Conservation (phyloP, 2,113 vertebrate genomes). For the Coreoperca whiteheadi region DNA sequence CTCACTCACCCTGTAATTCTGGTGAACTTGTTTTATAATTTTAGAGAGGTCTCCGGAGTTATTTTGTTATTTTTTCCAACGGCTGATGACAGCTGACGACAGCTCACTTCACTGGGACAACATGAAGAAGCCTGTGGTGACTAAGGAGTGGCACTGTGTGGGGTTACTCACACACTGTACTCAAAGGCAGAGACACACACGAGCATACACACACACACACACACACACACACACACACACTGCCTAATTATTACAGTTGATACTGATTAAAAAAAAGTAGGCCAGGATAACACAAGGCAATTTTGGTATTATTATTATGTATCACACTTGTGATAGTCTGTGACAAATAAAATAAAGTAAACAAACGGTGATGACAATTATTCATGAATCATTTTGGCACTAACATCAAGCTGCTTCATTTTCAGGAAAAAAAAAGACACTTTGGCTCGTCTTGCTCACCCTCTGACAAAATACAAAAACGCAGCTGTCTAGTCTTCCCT, state of each 20-base stretch:
- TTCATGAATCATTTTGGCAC: slow-evolving; percentile 54
- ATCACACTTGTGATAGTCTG: slow-evolving; percentile 2
- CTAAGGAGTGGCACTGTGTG: background rate
- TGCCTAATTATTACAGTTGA: slow-evolving; percentile 12
- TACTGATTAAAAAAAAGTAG: slow-evolving; percentile 20
- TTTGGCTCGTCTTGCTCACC: background rate
- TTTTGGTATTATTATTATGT: slow-evolving; percentile 17
- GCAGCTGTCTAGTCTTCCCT: slow-evolving; percentile 23
- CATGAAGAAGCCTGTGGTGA: slow-evolving; percentile 40
- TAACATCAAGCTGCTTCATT: slow-evolving; percentile 1
- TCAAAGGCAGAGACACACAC: background rate
- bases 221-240: slow-evolving; percentile 1
- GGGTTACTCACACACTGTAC: background rate
- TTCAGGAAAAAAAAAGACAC: background rate
- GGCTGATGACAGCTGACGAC: slow-evolving; percentile 36
- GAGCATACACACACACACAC: slow-evolving; percentile 4
- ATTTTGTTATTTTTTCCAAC: slow-evolving; percentile 25
- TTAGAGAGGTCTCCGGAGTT: background rate
- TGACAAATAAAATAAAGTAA: slow-evolving; percentile 47
- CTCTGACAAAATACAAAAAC: slow-evolving; percentile 39
- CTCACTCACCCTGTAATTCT: slow-evolving; percentile 24
- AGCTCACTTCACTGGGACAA: slow-evolving; percentile 46
- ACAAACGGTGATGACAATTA: slow-evolving; percentile 31
- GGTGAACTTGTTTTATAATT: slow-evolving; percentile 24
- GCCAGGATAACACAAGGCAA: background rate